Evolutionary conservation across 2,888 invertebrate species (phyloP).

Genomic region (Buathra laborator): DNA sequence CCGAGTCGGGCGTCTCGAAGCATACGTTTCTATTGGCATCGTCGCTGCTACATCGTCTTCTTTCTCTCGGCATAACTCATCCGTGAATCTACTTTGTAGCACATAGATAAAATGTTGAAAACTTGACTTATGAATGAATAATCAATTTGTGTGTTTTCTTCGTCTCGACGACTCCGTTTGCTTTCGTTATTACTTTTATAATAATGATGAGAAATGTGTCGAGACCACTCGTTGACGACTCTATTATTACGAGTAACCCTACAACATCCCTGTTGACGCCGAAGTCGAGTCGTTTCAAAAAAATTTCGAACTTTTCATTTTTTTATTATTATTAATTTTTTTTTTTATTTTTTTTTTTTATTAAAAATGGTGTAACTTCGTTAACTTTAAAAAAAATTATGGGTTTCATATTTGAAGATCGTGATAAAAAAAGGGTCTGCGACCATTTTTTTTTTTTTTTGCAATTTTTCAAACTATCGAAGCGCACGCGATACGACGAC

Average conservation of each 20-base stretch:
- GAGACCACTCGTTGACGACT: too few species aligned
- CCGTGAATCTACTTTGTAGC: constrained; percentile 43
- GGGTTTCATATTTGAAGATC: not conserved
- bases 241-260: too few species aligned
- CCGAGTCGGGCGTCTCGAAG: constrained; percentile 61
- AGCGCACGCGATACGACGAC: constrained; percentile 22
- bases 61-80: constrained; percentile 59
- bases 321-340: too few species aligned
- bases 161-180: constrained; percentile 45
- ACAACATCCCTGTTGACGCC: too few species aligned
- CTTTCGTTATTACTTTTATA: not conserved
- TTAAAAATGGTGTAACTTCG: too few species aligned
- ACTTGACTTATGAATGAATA: constrained; percentile 65
- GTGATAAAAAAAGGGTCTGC: not conserved
- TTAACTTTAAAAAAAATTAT: too few species aligned
- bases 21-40: constrained; percentile 68
- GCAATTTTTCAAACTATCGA: too few species aligned
- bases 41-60: constrained; percentile 25
- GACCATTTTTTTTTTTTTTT: too few species aligned
- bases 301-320: too few species aligned
- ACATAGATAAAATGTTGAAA: constrained; percentile 46
- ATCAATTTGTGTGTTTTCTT: constrained; percentile 60
- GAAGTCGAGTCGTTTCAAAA: too few species aligned
- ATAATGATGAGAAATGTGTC: too few species aligned
- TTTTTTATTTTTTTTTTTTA: too few species aligned